Evolutionary conservation across 2,113 vertebrate genomes (phyloP), one percentile per base, ranked within the genome.

Genomic region (Microcebus griseorufus): DNA sequence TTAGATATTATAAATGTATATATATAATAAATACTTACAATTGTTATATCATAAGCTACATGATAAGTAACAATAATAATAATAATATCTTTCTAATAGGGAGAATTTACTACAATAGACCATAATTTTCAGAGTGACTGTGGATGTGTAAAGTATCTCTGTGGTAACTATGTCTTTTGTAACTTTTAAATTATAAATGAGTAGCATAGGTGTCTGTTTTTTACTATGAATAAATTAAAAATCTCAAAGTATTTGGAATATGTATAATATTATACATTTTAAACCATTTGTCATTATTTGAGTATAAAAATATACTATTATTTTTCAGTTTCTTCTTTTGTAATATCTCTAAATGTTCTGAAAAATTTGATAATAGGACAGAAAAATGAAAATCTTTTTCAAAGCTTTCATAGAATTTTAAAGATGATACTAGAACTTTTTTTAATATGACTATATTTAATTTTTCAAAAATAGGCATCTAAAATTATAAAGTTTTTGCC

Each of bases 51-150:
- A 82, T 88, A 76, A 95, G 4, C 1, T 45, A n/a, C 62, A 34
- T 88, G 14, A 58, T 82, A 78, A 65, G 5, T 89, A 55, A 82
- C 64, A 37, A 37, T 88, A 73, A 82, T 67, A 75, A 87, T 95
- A 58, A 88, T 72, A 87, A 58, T 96, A 67, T 96, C 32, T 98
- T 98, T 97, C 97, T 95, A 69, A 94, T 97, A 99, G 99, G 99
- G 99, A 98, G 99, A 99, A 99, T 98, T 99, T 98, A 98, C 98
- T 97, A 98, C 98, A 94, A 98, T 99, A 98, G 98, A 99, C 58
- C 98, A 67, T 55, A 98, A 98, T 85, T 96, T 99, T 98, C 99
- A 98, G 96, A 99, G 98, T 86, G 90, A 98, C 88, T 99, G 99
- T 97, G 99, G 99, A 98, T 99, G 99, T 97, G 98, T 97, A 95